Evolutionary conservation across 1,140 invertebrate species (phyloP), one percentile per base, ranked within the genome.

Genomic region (Ceratina japonica): DNA sequence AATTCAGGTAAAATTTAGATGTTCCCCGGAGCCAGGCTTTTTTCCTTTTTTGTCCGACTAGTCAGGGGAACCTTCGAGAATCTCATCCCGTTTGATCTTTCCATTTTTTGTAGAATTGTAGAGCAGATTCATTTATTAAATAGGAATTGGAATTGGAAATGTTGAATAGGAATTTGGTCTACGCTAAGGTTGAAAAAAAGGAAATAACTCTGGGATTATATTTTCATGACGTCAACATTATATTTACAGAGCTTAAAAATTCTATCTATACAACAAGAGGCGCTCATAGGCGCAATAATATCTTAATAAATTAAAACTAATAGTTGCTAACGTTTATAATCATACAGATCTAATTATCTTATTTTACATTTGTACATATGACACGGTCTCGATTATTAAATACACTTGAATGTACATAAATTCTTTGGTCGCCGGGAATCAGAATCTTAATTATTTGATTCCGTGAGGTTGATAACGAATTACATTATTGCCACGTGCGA

Each of bases 161-260:
- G 4, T 31, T 4, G 27, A 31, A 31, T 31, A 31, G 27, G 37
- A 44, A 44, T 44, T 44, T 44, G 1, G 37, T 31, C 1, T 31
- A 31, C 27, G 27, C 1, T 31, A 31, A 31, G 27, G 4, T 51
- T 51, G 0, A 31, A 68, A 24, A 66, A 44, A 49, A 18, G 5
- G 13, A 27, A 58, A 15, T 3, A 20, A 15, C 1, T 27, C n/a
- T 37, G 15, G 1, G 37, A 63, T 22, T 20, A 51, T 62, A 44
- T 70, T 44, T 44, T 44, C 37, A 0, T 44, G 5, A 44, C 49
- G 37, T 58, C 82, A 86, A 83, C 79, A n/a, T 75, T 86, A 84
- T 86, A 87, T 83, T 83, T 80, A 85, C 79, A 83, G 78, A 63
- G 18, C 0, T 58, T 80, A 61, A 54, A 78, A 82, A 64, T 37